Evolutionary conservation across 2,797 vertebrate species (phyloP), one percentile per base, ranked within the genome.

Genomic region (Diplodus sargus): DNA sequence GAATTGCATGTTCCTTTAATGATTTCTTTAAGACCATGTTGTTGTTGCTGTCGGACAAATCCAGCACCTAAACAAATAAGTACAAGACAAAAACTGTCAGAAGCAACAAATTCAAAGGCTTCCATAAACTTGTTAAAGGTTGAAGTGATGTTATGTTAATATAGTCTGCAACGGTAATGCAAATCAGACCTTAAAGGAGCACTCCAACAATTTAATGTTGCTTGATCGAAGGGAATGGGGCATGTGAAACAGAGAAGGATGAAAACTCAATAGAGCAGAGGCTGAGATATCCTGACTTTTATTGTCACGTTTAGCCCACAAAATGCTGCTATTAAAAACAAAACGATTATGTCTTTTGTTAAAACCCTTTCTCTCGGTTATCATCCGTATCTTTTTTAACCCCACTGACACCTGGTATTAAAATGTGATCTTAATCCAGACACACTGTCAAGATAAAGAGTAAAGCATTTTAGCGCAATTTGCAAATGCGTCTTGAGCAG

Each of bases 41-140:
- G 23, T 56, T 74, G 23, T 53, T 74, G 63, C 81, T 71, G 52
- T 74, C 15, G 0, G 43, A 74, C 22, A 76, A 52, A 66, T 68
- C 28, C 45, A 74, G 39, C 45, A 47, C 34, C 28, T 47, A 3
- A 65, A 34, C 53, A 56, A 30, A 67, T 30, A 43, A 53, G 34
- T 56, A 47, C 34, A 54, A 47, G 3, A 20, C 25, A 72, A 16
- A 70, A 58, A 66, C 20, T 59, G 16, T 73, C 20, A 30, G 15
- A 39, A 56, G 22, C 60, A 53, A 56, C 60, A 73, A 30, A 60
- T 43, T 6, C 2, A 51, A 58, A 56, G 15, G 10, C 11, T 78
- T 53, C 25, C 2, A 61, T 34, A 18, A 59, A 67, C 10, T 14
- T 58, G 4, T 0, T n/a, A 13, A 59, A 9, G 5, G 17, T 57